A percentile compares a stretch with the other conserved stretches of the same genome.
phyloP scores from a whole-genome alignment of 2,113 vertebrate species.

The Clarias macrocephalus region DNA sequence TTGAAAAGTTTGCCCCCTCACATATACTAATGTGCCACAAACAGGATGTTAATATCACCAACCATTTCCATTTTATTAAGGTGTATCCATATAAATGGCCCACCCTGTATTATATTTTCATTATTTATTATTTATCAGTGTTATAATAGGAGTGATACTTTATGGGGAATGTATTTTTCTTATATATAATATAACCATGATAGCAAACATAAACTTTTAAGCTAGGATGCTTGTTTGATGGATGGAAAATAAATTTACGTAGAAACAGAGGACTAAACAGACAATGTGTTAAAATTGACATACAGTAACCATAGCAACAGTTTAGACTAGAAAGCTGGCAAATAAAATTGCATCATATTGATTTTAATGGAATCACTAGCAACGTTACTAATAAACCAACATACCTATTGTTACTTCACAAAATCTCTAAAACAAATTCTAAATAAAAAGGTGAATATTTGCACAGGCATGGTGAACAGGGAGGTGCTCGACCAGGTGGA shows the following conservation, averaged over 20 bases:
- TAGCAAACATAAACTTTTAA: neutral
- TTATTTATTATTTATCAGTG: neutral
- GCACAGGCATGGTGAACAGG: constrained; percentile 93
- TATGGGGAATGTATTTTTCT: neutral
- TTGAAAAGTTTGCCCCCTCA: too few species aligned
- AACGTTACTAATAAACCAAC: too few species aligned
- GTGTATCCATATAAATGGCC: too few species aligned
- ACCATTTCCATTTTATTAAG: too few species aligned
- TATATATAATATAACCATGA: neutral
- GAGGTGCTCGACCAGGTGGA: constrained; percentile 98
- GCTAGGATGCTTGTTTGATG: neutral
- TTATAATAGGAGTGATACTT: too few species aligned
- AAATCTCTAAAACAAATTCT: neutral
- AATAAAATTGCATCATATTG: neutral
- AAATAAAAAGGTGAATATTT: neutral
- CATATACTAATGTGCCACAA: too few species aligned
- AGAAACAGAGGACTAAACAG: neutral
- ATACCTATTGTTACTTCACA: too few species aligned
- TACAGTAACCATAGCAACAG: neutral
- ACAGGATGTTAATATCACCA: too few species aligned
- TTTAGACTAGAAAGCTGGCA: neutral
- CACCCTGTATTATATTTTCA: neutral
- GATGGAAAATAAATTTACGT: neutral
- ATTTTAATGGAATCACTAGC: neutral
- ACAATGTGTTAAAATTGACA: neutral